Base-by-base conservation (phyloP, 1,140 invertebrate genomes). In the Frieseomelitta varia region DNA sequence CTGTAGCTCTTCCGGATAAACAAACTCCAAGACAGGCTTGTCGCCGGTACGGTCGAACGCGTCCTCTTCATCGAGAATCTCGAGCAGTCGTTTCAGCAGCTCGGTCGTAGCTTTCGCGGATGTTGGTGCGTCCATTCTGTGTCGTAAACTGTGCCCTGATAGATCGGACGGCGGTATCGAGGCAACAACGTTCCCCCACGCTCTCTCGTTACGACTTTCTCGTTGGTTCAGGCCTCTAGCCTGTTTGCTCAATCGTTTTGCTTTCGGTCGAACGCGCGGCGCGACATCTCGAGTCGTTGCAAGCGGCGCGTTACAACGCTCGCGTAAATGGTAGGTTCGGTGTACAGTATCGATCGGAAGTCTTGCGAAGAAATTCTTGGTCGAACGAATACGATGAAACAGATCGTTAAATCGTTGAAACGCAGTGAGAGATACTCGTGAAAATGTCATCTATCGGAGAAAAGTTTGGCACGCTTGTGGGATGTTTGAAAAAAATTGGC, bases 1-100 rank as follows among this genome's bases (percentile, higher is more conserved):
- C 91, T 93, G 86, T 2, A 95, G 89, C 75, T 94, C 87, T 4
- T 90, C 47, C 0, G 95, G 95, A 88, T 95, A 93, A 19, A 91
- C 72, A 82, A 95, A 95, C 27, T 91, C 79, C 4, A 95, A 77
- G 11, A 95, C 92, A 12, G 91, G 91, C n/a, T 91, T 65, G 53
- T 91, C 51, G 2, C 80, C 81, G 0, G 91, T 74, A 0, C 81
- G 65, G 69, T 94, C 91, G 78, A 95, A 93, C 47, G 86, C 91
- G 2, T 91, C 81, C 79, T 93, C 92, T 21, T 95, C 92, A 27
- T 89, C 89, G 3, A 94, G 85, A 10, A 93, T 90, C 30, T 90
- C 85, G 0, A 94, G 14, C n/a, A 94, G 63, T 61, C 90, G 86
- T 17, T 90, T 84, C 11, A 94, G 80, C 85, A 93, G 82, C 17